These are phyloP conservation scores for Prosopocoilus inquinatus DNA, from an alignment of 2,888 invertebrate species.

Conservation along the genomic window DNA sequence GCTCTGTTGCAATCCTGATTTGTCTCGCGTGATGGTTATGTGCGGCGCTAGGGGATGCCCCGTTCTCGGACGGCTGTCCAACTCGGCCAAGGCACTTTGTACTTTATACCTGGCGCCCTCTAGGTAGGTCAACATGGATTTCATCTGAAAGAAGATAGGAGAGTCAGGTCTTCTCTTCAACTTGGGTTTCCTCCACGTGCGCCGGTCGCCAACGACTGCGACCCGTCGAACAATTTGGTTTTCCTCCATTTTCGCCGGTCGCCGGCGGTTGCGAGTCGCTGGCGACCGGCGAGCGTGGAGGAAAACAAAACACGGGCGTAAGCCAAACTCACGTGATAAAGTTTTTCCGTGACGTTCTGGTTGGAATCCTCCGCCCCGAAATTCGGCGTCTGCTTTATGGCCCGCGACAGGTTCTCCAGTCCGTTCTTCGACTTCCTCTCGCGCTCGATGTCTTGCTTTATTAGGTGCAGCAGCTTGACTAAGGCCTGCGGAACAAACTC, in stretches of 20 bases:
- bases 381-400: slow-evolving; percentile 80
- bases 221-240: too few relatives aligned
- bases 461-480: slow-evolving; percentile 78
- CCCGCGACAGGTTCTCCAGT: slow-evolving; percentile 82
- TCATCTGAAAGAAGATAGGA: slow-evolving; percentile 66
- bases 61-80: slow-evolving; percentile 74
- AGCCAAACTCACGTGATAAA: slow-evolving; percentile 75
- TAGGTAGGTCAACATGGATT: slow-evolving; percentile 87
- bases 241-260: too few relatives aligned
- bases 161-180: too few relatives aligned
- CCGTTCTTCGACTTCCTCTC: slow-evolving; percentile 89
- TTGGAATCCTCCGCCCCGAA: slow-evolving; percentile 87
- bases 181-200: too few relatives aligned
- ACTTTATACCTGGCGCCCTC: slow-evolving; percentile 90
- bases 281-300: neutral
- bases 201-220: too few relatives aligned
- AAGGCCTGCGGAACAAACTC: slow-evolving; percentile 61
- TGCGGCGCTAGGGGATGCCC: slow-evolving; percentile 83
- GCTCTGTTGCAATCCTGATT: slow-evolving; percentile 85
- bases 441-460: slow-evolving; percentile 84
- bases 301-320: neutral
- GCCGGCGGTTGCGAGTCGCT: too few relatives aligned
- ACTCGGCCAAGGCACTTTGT: slow-evolving; percentile 75
- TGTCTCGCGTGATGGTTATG: slow-evolving; percentile 84
- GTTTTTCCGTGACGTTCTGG: slow-evolving; percentile 86